Conservation (phyloP, 2,113 vertebrate genomes). For the Reinhardtius hippoglossoides region DNA sequence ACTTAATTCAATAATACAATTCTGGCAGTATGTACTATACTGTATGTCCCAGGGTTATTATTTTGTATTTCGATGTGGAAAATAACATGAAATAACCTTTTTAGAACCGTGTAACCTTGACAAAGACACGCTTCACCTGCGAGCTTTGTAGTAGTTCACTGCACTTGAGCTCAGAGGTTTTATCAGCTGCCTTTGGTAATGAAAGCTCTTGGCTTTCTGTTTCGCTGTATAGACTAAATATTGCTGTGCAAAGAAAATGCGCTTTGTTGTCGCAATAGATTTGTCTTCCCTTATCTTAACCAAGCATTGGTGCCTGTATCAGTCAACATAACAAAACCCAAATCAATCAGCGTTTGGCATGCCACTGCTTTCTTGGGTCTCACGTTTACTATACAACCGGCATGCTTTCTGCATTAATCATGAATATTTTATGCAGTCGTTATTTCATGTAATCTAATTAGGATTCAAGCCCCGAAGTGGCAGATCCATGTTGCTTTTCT, state of each 20-base stretch:
- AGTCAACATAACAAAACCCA: too few relatives aligned
- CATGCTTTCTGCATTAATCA: neutral
- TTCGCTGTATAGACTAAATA: too few relatives aligned
- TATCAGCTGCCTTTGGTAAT: slow-evolving; percentile 51
- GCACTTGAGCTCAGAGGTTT: slow-evolving; percentile 42
- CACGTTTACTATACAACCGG: neutral
- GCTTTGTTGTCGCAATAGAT: too few relatives aligned
- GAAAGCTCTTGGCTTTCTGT: too few relatives aligned
- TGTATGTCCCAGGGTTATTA: too few relatives aligned
- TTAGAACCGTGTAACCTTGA: neutral
- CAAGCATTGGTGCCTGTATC: too few relatives aligned
- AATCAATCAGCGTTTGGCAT: slow-evolving; percentile 1
- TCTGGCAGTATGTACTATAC: too few relatives aligned
- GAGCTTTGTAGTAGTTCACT: slow-evolving; percentile 48
- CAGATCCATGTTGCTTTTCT: neutral
- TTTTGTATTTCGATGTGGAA: too few relatives aligned
- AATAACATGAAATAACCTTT: neutral
- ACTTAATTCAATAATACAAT: too few relatives aligned
- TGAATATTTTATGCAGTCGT: neutral
- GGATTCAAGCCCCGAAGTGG: too few relatives aligned
- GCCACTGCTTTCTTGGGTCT: slow-evolving; percentile 7
- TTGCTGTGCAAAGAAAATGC: too few relatives aligned
- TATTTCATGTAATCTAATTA: neutral
- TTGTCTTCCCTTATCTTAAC: too few relatives aligned
- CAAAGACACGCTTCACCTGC: slow-evolving; percentile 11